Base-by-base conservation (phyloP, 2,888 invertebrate species). In the Nephrocerus scutellatus region DNA sequence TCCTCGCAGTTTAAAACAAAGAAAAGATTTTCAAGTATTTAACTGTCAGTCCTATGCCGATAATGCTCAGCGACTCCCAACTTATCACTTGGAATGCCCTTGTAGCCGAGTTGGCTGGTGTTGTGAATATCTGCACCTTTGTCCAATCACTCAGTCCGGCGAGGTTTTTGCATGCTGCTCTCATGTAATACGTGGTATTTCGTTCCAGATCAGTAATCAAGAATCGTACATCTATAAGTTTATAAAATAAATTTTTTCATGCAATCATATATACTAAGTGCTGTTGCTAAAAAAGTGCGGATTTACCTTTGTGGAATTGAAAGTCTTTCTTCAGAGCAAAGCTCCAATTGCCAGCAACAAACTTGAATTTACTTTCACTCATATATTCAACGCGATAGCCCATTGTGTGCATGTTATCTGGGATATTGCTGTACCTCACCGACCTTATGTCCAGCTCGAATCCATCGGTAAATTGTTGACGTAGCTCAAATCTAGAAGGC, bases 61-160 rank as follows among this genome's bases (percentile, higher is more conserved):
- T 22, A 16, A 51, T 37, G 22, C 48, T 35, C 21, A 44, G 30
- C 10, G 40, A 21, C 6, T 40, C 41, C 26, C 42, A 42, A 13
- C 33, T 31, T 31, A 48, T 41, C 10, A 46, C 21, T 18, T 38
- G 31, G 6, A 46, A 30, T 2, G 46, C 39, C 30, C 32, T 49
- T 20, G 30, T 35, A n/a, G 50, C 51, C 7, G 49, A 32, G 31
- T 54, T 62, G 6, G 51, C 46, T 10, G 62, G 49, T 8, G 69
- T 68, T 31, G 55, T 55, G 34, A 66, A 68, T 16, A 49, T 57
- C 47, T 58, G 60, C 36, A 63, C 61, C n/a, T 50, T 51, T 20
- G 63, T 64, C 63, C 64, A 68, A 43, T 69, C 67, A 39, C 69
- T 68, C n/a, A 73, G 57, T 15, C 76, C 76, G 12, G 76, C 76